Base-by-base conservation (phyloP, 2,797 vertebrate genomes). In the Spinus pinus region DNA sequence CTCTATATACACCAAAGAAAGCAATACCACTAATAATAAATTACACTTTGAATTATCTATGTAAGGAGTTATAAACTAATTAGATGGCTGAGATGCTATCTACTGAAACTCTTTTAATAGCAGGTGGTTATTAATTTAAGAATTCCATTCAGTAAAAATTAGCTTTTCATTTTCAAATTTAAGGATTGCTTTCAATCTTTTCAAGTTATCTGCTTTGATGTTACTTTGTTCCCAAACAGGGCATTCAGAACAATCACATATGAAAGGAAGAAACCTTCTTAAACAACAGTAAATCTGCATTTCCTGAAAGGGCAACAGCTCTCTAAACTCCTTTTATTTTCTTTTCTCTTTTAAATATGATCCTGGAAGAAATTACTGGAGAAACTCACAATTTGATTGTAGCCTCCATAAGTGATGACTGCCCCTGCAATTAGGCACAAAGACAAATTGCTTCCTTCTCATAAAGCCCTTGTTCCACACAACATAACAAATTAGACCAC, bases 391-490 rank as follows among this genome's bases (percentile, higher is more conserved):
- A 92, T 72, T 67, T 86, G 53, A 96, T 81, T 67, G 64, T 11
- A 86, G 53, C 56, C 31, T 90, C 35, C 6, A 8, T 81, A 61
- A 96, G 37, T 88, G 87, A 95, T 86, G 57, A 79, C 24, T 93
- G 46, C 54, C 35, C 64, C 66, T 41, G 50, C 69, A 95, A 96
- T 93, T 94, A 94, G 69, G 39, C 33, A 81, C 56, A 92, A 94
- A 90, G 47, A 94, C 47, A 81, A 42, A 96, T 41, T 87, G 51
- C 51, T 83, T 95, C 78, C 69, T 93, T 61, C 57, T 91, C 61
- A 78, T 74, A 88, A 95, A 86, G 80, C 28, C 66, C 69, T 95
- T 93, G 79, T 71, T 94, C 53, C 67, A 74, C 14, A 15, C 49
- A 88, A 60, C 39, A 15, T 77, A 93, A 94, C 47, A 92, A 96